Evolutionary conservation across 1,140 invertebrate genomes (phyloP).

Genomic region (Bradynema listronoti): DNA sequence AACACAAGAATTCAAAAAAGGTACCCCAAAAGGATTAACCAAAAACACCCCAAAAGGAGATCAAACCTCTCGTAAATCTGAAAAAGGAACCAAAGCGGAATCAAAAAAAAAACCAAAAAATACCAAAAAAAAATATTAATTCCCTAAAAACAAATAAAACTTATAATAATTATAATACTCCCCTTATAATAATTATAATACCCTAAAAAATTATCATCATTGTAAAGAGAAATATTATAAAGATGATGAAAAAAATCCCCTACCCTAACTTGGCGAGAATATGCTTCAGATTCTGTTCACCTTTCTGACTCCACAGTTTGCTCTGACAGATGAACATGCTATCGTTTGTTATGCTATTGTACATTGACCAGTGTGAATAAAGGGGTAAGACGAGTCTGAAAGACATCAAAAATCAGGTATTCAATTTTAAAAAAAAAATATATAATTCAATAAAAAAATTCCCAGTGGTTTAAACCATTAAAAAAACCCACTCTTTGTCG

Average conservation of each 20-base stretch:
- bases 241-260: neutral
- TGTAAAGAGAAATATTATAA: neutral
- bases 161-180: too few species aligned
- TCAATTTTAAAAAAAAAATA: too few species aligned
- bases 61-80: too few species aligned
- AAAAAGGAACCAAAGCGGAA: too few species aligned
- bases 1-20: too few species aligned
- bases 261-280: constrained; percentile 29
- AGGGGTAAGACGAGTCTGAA: constrained; percentile 26
- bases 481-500: constrained; percentile 23
- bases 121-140: too few species aligned
- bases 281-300: constrained; percentile 22
- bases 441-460: neutral
- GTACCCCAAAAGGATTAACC: too few species aligned
- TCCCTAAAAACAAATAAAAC: too few species aligned
- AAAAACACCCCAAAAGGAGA: too few species aligned
- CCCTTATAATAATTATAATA: too few species aligned
- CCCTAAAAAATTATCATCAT: neutral
- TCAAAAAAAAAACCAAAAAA: too few species aligned
- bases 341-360: constrained; percentile 29
- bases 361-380: constrained; percentile 25
- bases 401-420: too few species aligned
- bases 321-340: constrained; percentile 24
- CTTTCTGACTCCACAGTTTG: constrained; percentile 26
- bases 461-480: neutral